These are phyloP conservation scores for Barypeithes pellucidus DNA, from an alignment of 2,888 invertebrate genomes.

Conservation along the genomic window DNA sequence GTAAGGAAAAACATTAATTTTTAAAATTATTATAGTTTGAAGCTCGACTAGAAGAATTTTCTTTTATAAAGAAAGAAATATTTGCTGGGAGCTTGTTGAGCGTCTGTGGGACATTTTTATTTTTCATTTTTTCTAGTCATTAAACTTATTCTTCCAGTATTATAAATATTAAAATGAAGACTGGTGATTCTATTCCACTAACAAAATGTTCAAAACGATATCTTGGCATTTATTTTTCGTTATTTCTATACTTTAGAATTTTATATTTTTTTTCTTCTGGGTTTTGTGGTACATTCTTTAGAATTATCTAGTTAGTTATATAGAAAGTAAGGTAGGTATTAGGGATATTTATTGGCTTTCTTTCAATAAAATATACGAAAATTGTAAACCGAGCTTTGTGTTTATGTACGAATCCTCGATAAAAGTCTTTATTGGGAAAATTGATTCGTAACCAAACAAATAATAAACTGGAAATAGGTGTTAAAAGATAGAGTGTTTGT, in stretches of 20 bases:
- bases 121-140: slow-evolving; percentile 29
- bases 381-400: neutral
- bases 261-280: slow-evolving; percentile 14
- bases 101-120: neutral
- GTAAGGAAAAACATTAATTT: too few relatives aligned
- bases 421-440: too few relatives aligned
- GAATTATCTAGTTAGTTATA: neutral
- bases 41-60: too few relatives aligned
- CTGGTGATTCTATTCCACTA: slow-evolving; percentile 33
- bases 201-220: slow-evolving; percentile 29
- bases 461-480: too few relatives aligned
- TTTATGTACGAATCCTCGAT: neutral
- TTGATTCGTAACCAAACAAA: too few relatives aligned
- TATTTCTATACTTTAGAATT: slow-evolving; percentile 7
- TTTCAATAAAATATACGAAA: slow-evolving; percentile 15
- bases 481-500: too few relatives aligned
- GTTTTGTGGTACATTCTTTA: slow-evolving; percentile 2
- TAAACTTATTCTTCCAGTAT: slow-evolving; percentile 41
- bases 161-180: slow-evolving; percentile 37
- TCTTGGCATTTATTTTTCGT: slow-evolving; percentile 3
- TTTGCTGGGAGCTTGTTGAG: too few relatives aligned
- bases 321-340: neutral
- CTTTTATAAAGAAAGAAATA: too few relatives aligned
- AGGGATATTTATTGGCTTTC: slow-evolving; percentile 30
- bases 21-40: too few relatives aligned